Base-by-base conservation (phyloP, 2,888 invertebrate species). In the Sminthurinus aureus region DNA sequence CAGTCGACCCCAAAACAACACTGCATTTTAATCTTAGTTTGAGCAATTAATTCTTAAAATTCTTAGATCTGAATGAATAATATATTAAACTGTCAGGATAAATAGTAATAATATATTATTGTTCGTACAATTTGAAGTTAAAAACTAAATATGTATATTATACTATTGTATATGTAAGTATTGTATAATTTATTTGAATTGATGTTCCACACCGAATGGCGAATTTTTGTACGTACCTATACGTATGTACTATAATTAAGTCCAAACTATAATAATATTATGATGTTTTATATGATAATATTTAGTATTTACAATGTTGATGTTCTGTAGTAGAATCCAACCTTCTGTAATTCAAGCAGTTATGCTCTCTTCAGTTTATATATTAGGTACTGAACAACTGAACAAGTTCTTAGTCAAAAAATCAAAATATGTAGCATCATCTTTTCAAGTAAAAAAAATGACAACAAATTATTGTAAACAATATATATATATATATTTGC, bases 1-100 rank as follows among this genome's bases (percentile, higher is more conserved):
- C 1, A 74, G 83, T 15, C 85, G 83, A 12, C 86, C 86, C 12
- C 71, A 71, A 71, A 78, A 38, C 26, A 83, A 78, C 20, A 58
- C 83, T 15, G 73, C 83, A 13, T 79, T 79, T 79, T 83, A 83
- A 83, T 81, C 58, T 11, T 80, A 58, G 20, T 38, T 81, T 58
- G 81, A 81, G 71, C 24, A 22, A 71, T 26, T 58, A 58, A 66
- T 52, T 26, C 78, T 18, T 26, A 66, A 67, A 66, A 66, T 79
- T 79, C 18, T 24, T 79, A 50, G 38, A 79, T 79, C 69, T 67
- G 79, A 52, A 73, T 18, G 3, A 71, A 52, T 67, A 67, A 20
- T 67, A 67, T 67, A 38, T 38, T 38, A 38, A 38, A n/a, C 66
- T 66, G 66, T 66, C 69, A 69, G 58, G 58, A 6, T 58, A 58